phyloP scores from a whole-genome alignment of 2,113 vertebrate species.

The Rostratula benghalensis region DNA sequence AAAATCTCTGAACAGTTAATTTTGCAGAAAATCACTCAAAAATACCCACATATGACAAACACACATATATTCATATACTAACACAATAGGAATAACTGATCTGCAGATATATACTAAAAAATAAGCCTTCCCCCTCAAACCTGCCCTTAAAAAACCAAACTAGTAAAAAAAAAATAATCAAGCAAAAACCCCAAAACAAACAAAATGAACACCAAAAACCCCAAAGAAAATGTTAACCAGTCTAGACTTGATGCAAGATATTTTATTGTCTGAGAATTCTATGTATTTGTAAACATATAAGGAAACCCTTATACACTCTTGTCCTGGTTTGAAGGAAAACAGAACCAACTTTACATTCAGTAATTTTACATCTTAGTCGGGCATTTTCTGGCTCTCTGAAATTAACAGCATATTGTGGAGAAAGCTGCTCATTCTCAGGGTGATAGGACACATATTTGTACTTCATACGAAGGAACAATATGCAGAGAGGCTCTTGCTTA shows the following conservation, averaged over 20 bases:
- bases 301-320: background rate
- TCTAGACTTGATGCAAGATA: background rate
- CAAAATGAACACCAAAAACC: background rate
- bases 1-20: background rate
- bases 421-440: too few relatives aligned
- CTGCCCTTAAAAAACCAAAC: background rate
- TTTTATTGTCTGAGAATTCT: background rate
- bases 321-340: too few relatives aligned
- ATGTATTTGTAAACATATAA: background rate
- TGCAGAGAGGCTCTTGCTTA: too few relatives aligned
- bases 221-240: background rate
- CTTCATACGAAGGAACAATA: too few relatives aligned
- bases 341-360: too few relatives aligned
- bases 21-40: background rate
- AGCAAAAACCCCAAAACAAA: background rate
- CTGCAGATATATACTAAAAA: background rate
- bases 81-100: background rate
- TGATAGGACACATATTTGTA: too few relatives aligned
- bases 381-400: too few relatives aligned
- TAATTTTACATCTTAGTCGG: too few relatives aligned
- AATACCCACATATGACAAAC: background rate
- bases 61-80: background rate
- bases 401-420: too few relatives aligned
- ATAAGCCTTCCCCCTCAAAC: background rate
- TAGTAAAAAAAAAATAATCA: background rate